Conservation (phyloP, 2,888 invertebrate species). For the Callosobruchus maculatus region DNA sequence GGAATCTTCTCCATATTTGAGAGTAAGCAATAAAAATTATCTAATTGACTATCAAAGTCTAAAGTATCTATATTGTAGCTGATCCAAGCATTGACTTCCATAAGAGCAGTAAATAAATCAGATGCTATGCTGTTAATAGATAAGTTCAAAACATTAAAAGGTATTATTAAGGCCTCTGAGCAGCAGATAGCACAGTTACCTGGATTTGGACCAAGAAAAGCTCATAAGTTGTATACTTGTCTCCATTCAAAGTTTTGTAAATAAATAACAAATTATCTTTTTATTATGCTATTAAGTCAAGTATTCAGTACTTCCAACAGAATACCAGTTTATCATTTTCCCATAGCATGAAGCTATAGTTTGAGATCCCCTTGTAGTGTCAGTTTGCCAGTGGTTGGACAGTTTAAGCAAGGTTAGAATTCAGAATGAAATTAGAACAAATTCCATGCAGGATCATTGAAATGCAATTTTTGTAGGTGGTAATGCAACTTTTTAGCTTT, state of each 20-base stretch:
- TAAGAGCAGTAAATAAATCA: slow-evolving; percentile 91
- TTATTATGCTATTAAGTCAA: too few relatives aligned
- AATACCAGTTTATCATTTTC: too few relatives aligned
- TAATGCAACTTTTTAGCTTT: too few relatives aligned
- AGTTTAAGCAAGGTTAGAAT: too few relatives aligned
- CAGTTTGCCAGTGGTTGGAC: too few relatives aligned
- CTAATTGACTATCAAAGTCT: background rate
- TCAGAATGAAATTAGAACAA: too few relatives aligned
- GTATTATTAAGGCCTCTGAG: slow-evolving; percentile 73
- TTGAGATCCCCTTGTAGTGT: too few relatives aligned
- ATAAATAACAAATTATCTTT: too few relatives aligned
- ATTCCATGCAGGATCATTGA: too few relatives aligned
- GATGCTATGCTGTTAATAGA: slow-evolving; percentile 84
- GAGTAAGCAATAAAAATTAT: slow-evolving; percentile 53
- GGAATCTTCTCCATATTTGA: slow-evolving; percentile 75
- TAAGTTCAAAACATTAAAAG: slow-evolving; percentile 79
- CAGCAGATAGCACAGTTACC: slow-evolving; percentile 80
- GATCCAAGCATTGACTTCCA: slow-evolving; percentile 77
- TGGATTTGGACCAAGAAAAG: slow-evolving; percentile 87
- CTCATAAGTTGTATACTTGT: slow-evolving; percentile 72
- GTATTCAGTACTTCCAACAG: too few relatives aligned
- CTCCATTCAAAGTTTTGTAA: slow-evolving; percentile 73
- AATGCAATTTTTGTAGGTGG: too few relatives aligned
- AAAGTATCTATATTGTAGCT: slow-evolving; percentile 55
- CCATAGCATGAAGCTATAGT: too few relatives aligned